Percentiles rank a stretch among this genome's conserved stretches.
phyloP scores from a whole-genome alignment of 2,113 vertebrate species.

The Monarcha castaneiventris region DNA sequence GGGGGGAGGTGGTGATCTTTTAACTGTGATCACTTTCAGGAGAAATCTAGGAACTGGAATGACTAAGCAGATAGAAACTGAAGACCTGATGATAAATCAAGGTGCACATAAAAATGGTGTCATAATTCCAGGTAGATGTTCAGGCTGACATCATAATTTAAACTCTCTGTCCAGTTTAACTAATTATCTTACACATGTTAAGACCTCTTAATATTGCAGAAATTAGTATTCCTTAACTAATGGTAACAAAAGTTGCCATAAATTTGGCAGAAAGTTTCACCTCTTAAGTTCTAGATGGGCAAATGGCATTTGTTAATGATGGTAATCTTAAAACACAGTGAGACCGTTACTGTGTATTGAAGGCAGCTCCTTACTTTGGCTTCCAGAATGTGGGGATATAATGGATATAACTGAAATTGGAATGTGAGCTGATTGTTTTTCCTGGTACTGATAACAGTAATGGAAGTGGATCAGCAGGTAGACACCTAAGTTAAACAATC shows the following conservation, averaged over 20 bases:
- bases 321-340: background rate
- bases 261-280: background rate
- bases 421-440: background rate
- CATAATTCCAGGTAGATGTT: background rate
- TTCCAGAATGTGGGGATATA: background rate
- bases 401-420: background rate
- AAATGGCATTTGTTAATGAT: background rate
- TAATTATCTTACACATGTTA: background rate
- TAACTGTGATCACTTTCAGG: background rate
- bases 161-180: background rate
- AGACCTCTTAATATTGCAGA: background rate
- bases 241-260: background rate
- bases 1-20: background rate
- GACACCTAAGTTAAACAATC: background rate
- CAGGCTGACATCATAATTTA: background rate
- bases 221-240: background rate
- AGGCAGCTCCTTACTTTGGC: background rate
- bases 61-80: background rate
- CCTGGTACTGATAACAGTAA: background rate
- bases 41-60: background rate
- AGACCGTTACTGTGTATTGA: background rate
- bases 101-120: background rate
- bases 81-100: background rate
- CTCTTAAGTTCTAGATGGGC: background rate
- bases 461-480: background rate